phyloP scores from a whole-genome alignment of 2,888 invertebrate species.

The Hydroisotoma schaefferi region DNA sequence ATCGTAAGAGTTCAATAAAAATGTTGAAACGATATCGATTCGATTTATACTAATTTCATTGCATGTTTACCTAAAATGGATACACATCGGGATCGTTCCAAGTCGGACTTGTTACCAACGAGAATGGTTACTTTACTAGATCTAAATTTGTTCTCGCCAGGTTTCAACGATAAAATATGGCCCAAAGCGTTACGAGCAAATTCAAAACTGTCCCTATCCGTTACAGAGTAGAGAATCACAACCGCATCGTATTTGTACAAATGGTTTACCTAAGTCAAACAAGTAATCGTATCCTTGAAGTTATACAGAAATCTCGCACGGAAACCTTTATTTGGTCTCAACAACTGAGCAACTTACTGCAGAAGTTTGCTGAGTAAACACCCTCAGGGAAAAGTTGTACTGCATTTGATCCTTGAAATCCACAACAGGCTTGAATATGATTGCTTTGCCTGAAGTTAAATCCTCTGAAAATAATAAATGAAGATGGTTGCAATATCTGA shows the following conservation, averaged over 20 bases:
- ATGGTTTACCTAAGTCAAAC: constrained; percentile 25
- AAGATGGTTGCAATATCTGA: neutral
- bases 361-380: constrained; percentile 30
- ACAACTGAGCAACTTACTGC: constrained; percentile 17
- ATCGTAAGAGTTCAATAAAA: too few species aligned
- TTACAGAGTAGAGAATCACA: constrained; percentile 35
- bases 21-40: neutral
- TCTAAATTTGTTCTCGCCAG: neutral
- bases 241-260: constrained; percentile 40
- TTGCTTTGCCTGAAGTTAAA: constrained; percentile 18
- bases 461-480: constrained; percentile 23
- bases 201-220: constrained; percentile 33
- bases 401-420: constrained; percentile 18
- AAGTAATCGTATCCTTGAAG: too few species aligned
- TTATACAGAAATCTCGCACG: neutral
- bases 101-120: constrained; percentile 38
- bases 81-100: constrained; percentile 33
- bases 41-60: neutral
- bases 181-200: constrained; percentile 30
- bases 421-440: constrained; percentile 23
- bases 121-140: constrained; percentile 23
- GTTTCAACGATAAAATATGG: constrained; percentile 16
- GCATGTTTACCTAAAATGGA: neutral
- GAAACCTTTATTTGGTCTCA: neutral
- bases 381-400: constrained; percentile 26